phyloP scores from a whole-genome alignment of 1,140 invertebrate species.

The Dendroctonus valens region DNA sequence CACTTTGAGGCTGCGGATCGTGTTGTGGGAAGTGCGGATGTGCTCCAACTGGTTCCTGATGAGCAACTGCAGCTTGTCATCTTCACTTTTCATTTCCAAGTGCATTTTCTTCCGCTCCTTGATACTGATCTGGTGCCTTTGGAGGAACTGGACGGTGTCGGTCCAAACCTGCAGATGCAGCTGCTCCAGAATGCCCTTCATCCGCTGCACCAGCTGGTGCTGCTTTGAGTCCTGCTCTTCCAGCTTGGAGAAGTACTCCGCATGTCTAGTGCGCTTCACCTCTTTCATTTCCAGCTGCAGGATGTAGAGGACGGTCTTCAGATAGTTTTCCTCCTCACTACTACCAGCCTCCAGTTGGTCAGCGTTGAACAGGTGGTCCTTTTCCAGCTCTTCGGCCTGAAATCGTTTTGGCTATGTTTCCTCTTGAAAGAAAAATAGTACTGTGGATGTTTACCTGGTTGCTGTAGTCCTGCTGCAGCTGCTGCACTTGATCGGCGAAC shows the following conservation, averaged over 20 bases:
- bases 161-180: conserved; percentile 33
- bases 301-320: conserved; percentile 43
- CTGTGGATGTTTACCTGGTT: conserved; percentile 19
- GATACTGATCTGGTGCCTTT: conserved; percentile 31
- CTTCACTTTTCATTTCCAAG: conserved; percentile 33
- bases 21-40: conserved; percentile 30
- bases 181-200: conserved; percentile 37
- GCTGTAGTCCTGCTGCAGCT: conserved; percentile 34
- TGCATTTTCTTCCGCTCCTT: conserved; percentile 36
- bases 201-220: conserved; percentile 32
- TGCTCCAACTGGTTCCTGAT: conserved; percentile 35
- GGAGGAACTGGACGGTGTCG: conserved; percentile 34
- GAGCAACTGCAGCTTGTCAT: conserved; percentile 38
- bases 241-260: conserved; percentile 43
- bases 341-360: conserved; percentile 19
- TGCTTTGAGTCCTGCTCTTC: conserved; percentile 41
- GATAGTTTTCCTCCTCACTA: conserved; percentile 37
- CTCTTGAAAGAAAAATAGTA: not conserved
- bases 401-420: not conserved
- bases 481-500: conserved; percentile 38
- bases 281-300: conserved; percentile 39
- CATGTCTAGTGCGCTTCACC: conserved; percentile 35
- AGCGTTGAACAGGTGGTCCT: conserved; percentile 24
- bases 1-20: conserved; percentile 35
- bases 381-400: conserved; percentile 28